Conservation (phyloP, 2,113 vertebrate species). For the Willisornis vidua region DNA sequence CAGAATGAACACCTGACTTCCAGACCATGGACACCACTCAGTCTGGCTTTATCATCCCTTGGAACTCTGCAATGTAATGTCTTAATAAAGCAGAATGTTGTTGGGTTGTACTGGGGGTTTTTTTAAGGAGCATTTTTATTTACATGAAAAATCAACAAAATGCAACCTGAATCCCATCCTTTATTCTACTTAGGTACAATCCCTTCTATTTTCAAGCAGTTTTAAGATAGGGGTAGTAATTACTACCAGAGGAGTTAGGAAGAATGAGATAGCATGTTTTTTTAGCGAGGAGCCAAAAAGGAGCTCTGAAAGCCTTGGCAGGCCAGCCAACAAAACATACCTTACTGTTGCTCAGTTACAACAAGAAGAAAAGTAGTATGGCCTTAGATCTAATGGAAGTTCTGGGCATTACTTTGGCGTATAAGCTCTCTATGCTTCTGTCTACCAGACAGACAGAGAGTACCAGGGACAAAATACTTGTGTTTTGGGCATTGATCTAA, state of each 20-base stretch:
- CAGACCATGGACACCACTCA: neutral
- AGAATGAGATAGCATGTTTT: neutral
- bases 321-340: neutral
- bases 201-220: neutral
- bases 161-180: neutral
- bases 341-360: neutral
- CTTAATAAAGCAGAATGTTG: neutral
- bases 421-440: neutral
- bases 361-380: neutral
- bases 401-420: neutral
- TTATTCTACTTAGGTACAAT: neutral
- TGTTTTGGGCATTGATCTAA: neutral
- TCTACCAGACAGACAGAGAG: neutral
- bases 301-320: neutral
- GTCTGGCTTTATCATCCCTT: neutral
- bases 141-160: neutral
- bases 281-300: neutral
- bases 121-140: neutral
- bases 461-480: neutral
- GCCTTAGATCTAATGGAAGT: neutral
- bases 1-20: neutral
- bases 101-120: neutral
- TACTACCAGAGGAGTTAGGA: neutral
- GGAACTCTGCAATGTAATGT: neutral
- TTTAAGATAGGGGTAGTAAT: neutral